Evolutionary conservation across 1,140 invertebrate species (phyloP).

Genomic region (Nasonia longicornis): DNA sequence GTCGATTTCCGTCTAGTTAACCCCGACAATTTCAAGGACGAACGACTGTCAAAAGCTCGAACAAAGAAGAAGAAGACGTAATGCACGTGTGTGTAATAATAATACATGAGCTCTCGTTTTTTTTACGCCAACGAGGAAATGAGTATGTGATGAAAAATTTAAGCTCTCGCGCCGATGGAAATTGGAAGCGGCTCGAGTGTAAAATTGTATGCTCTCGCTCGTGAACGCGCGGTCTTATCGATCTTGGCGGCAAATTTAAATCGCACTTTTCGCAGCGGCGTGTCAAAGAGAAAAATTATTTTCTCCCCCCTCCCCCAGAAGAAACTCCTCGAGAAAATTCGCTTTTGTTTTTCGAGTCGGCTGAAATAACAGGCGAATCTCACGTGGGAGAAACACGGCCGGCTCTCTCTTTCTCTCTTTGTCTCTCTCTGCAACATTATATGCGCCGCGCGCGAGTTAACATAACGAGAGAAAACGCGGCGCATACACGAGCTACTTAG

Average conservation of each 20-base stretch:
- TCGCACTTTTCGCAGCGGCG: too few species aligned
- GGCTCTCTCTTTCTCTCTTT: background rate
- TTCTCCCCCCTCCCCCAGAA: too few species aligned
- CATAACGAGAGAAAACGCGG: slow-evolving; percentile 12
- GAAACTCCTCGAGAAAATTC: too few species aligned
- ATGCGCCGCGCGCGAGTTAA: background rate
- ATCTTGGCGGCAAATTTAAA: too few species aligned
- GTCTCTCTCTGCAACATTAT: background rate
- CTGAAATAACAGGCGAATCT: slow-evolving; percentile 26
- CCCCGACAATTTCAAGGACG: slow-evolving; percentile 48
- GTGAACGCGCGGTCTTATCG: too few species aligned
- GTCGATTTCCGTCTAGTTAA: slow-evolving; percentile 49
- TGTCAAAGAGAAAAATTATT: too few species aligned
- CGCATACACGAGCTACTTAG: slow-evolving; percentile 32
- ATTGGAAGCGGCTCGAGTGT: too few species aligned
- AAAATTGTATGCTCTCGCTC: too few species aligned
- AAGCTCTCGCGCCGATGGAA: background rate
- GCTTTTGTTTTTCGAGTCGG: background rate
- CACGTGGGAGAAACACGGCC: background rate
- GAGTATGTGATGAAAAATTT: background rate
- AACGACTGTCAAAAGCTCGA: slow-evolving; percentile 32
- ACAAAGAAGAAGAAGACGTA: background rate
- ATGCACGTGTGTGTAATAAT: slow-evolving; percentile 26
- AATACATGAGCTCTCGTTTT: slow-evolving; percentile 14
- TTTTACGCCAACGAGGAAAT: background rate